Evolutionary conservation across 2,888 invertebrate genomes (phyloP), one percentile per base, ranked within the genome.

Genomic region (Phorcus lineatus): DNA sequence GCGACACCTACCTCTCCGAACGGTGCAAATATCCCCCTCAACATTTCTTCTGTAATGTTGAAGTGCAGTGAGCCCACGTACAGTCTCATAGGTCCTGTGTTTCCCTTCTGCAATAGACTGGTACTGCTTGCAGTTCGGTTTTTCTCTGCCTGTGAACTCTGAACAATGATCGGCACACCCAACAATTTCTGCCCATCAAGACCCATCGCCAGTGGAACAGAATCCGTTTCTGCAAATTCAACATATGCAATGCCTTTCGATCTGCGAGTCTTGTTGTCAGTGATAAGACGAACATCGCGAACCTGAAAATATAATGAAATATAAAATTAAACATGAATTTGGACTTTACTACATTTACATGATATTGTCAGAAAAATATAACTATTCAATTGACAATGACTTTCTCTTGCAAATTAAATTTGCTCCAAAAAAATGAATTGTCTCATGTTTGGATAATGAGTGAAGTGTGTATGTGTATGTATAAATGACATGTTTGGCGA

Each of bases 231-330:
- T 93, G 97, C 96, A 93, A 99, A 99, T 94, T 99, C 99, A 82
- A 99, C 98, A 92, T 99, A 99, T n/a, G 99, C 97, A 89, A 99
- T 99, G 70, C 99, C 99, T 94, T 99, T 99, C 91, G 99, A 99
- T 86, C 99, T 95, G 91, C 99, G 95, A 0, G 99, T 99, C 94
- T 99, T 99, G 94, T 99, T 99, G 94, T 99, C 99, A 80, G 98
- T 98, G 81, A 99, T 99, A 88, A 99, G 96, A 90, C 99, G 95
- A 24, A 99, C 99, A 94, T 99, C 99, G 88, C 98, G 95, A 16
- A 95, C 95, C 94, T 94, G 86, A 7, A 87, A 86, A 22, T 82
- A 67, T 66, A 17, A 80, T 52, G 79, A 67, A 52, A 74, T 13
- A 62, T 1, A 9, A 75, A 22, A 55, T 54, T 19, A 17, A 13